Evolutionary conservation across 2,888 invertebrate genomes (phyloP), one percentile per base, ranked within the genome.

Genomic region (Cephus sareptanus): DNA sequence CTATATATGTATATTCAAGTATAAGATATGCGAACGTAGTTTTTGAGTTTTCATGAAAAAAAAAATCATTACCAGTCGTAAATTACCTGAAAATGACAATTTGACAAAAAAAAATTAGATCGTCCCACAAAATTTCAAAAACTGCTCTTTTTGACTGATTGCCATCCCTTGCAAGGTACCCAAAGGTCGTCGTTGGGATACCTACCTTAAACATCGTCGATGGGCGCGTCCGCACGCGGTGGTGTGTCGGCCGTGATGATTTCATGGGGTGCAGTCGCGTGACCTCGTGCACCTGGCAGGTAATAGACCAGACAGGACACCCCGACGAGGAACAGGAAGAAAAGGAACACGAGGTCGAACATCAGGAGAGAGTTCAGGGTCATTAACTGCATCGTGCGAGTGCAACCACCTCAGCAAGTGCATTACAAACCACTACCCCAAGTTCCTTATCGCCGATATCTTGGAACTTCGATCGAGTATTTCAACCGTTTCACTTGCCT

Each of bases 291-390:
- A 87, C 95, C 95, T 69, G 96, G 96, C 92, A 96, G 94, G 92
- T 96, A 96, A 92, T 96, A 96, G 91, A 96, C 95, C 87, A 96
- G 93, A 90, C 96, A 96, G 84, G 96, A 96, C 87, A 96, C 96
- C 85, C 96, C 96, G 89, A 96, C 95, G 91, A 96, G 94, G 93
- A 96, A 96, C 91, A 96, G 93, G 93, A 96, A 96, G 93, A 96
- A 96, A 93, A 96, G 94, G 94, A 96, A 96, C 92, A 96, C 96
- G 92, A 96, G 95, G 93, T 96, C 96, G 94, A 96, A 96, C 96
- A 96, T 96, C 93, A 96, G 95, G 92, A 96, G 94, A 90, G 96
- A 96, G 93, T 96, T 96, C 93, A 96, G 94, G 94, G 96, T 96
- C 94, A 96, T 94, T 91, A 96, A 94, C 94, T 96, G 96, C 96